Conservation (phyloP, 2,113 vertebrate genomes). For the Pachypanchax playfairii region DNA sequence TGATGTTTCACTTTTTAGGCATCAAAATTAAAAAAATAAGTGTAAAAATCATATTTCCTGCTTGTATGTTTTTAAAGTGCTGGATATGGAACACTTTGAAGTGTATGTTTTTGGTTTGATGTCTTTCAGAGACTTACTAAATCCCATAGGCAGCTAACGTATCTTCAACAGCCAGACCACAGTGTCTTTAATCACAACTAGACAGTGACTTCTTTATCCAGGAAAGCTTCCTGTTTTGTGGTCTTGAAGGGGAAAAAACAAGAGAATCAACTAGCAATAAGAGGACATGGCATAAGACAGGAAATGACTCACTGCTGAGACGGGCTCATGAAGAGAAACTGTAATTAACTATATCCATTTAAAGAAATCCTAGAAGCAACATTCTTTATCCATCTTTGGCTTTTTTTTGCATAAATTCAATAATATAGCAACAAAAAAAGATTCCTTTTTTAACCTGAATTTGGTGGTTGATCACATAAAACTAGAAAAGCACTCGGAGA, state of each 20-base stretch:
- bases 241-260: constrained; percentile 56
- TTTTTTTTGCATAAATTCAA: neutral
- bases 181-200: constrained; percentile 73
- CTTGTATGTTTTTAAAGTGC: constrained; percentile 55
- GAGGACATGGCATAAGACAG: constrained; percentile 37
- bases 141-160: constrained; percentile 74
- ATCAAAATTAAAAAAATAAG: constrained; percentile 21
- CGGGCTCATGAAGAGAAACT: constrained; percentile 16
- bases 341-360: constrained; percentile 20
- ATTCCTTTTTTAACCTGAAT: neutral
- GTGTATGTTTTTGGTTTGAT: constrained; percentile 46
- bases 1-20: constrained; percentile 28
- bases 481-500: too few relatives aligned
- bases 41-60: constrained; percentile 44
- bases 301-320: constrained; percentile 35
- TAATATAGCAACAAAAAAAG: neutral
- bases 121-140: constrained; percentile 63
- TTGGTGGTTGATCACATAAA: too few relatives aligned
- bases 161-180: constrained; percentile 76
- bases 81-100: constrained; percentile 65
- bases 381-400: neutral
- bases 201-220: constrained; percentile 70
- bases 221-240: constrained; percentile 58
- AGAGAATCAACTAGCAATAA: constrained; percentile 60
- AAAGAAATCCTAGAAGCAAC: constrained; percentile 13